Percentiles rank a stretch among this genome's conserved stretches.
These are phyloP conservation scores for Diglossa brunneiventris DNA, from an alignment of 2,113 vertebrate genomes.

Conservation along the genomic window DNA sequence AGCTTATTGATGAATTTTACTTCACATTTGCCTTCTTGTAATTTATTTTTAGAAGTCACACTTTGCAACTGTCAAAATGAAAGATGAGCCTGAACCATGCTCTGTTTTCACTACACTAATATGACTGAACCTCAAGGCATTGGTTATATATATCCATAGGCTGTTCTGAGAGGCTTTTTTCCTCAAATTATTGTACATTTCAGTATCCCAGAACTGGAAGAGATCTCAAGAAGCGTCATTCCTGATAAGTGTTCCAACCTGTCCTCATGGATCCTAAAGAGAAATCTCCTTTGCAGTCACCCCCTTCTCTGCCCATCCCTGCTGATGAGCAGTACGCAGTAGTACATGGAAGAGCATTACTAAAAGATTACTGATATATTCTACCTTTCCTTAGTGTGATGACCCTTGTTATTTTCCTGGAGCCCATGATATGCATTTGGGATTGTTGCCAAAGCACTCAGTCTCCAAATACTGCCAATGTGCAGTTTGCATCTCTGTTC, in stretches of 20 bases:
- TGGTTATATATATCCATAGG: neutral
- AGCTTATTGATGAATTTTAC: neutral
- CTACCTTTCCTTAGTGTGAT: neutral
- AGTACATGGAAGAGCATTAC: neutral
- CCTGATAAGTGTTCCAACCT: neutral
- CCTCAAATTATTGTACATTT: neutral
- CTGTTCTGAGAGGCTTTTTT: neutral
- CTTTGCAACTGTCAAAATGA: neutral
- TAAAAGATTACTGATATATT: neutral
- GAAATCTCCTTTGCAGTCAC: neutral
- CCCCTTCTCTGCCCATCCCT: neutral
- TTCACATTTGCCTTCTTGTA: neutral
- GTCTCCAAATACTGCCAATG: neutral
- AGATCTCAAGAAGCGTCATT: neutral
- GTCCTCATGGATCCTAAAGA: neutral
- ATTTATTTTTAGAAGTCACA: neutral
- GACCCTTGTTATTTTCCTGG: neutral
- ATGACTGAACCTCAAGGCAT: neutral
- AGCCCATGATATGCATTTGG: neutral
- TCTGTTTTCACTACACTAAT: neutral
- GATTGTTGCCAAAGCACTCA: neutral
- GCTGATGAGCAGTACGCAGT: neutral
- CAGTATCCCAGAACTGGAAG: neutral
- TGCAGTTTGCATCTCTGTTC: neutral
- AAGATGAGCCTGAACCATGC: neutral